These are phyloP conservation scores for Drosophila prolongata DNA, from an alignment of 2,888 invertebrate species.

Conservation along the genomic window DNA sequence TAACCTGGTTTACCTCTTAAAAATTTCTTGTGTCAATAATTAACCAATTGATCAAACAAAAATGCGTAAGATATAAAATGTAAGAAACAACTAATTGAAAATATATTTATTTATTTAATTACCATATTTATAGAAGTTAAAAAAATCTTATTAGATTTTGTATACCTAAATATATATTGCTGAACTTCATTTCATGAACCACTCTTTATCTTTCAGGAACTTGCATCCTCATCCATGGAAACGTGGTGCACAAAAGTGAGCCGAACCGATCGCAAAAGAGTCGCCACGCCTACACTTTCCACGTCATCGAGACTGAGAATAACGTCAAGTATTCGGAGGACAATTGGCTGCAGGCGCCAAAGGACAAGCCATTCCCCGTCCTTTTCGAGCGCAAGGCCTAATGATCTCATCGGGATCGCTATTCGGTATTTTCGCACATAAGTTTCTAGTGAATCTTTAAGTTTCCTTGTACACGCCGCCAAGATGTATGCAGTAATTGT, in stretches of 20 bases:
- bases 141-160: no score
- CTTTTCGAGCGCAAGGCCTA: conserved; percentile 85
- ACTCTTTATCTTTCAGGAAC: conserved; percentile 87
- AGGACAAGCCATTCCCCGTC: conserved; percentile 88
- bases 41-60: no score
- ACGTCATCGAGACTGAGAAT: conserved; percentile 92
- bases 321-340: conserved; percentile 89
- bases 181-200: no score
- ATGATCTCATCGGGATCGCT: conserved; percentile 13
- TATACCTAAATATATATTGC: no score
- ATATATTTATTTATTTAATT: no score
- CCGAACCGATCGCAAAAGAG: conserved; percentile 92
- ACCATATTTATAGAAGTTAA: no score
- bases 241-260: conserved; percentile 96
- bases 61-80: no score
- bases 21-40: no score
- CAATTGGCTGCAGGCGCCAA: conserved; percentile 94
- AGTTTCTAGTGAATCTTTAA: conserved; percentile 54
- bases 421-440: conserved; percentile 53
- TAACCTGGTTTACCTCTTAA: no score
- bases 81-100: no score
- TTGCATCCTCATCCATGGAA: conserved; percentile 95
- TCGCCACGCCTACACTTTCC: conserved; percentile 98
- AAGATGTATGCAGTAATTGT: conserved; percentile 39
- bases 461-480: conserved; percentile 48